These are phyloP conservation scores for Mythimna loreyi DNA, from an alignment of 2,888 invertebrate species.

Conservation along the genomic window DNA sequence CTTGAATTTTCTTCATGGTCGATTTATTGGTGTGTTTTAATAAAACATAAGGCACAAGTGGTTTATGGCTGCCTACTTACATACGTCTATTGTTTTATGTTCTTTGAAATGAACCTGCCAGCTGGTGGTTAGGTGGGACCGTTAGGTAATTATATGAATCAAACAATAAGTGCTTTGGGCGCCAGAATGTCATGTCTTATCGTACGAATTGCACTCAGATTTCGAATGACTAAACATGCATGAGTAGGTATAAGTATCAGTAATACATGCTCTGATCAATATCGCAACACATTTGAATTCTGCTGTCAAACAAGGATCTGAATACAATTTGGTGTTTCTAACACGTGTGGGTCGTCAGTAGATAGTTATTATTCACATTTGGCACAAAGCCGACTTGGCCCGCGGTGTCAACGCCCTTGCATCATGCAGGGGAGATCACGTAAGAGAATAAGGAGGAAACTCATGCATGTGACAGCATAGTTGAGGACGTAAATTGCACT, in stretches of 20 bases:
- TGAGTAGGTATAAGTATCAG: constrained; percentile 12
- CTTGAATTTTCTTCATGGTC: constrained; percentile 65
- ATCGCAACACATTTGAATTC: constrained; percentile 76
- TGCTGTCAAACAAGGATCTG: constrained; percentile 79
- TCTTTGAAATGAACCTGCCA: constrained; percentile 37
- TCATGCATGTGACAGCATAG: constrained; percentile 5
- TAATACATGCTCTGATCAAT: constrained; percentile 56
- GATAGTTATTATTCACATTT: constrained; percentile 86
- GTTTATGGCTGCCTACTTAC: constrained; percentile 49
- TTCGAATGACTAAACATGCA: constrained; percentile 18
- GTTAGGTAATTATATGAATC: constrained; percentile 39
- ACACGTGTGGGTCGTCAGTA: constrained; percentile 76
- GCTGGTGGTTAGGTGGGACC: constrained; percentile 31
- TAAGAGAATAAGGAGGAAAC: constrained; percentile 53
- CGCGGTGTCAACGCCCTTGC: constrained; percentile 77
- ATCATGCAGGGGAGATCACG: constrained; percentile 68
- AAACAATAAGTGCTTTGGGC: constrained; percentile 38
- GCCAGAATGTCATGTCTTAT: constrained; percentile 15
- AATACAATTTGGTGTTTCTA: constrained; percentile 73
- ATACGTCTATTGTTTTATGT: constrained; percentile 45
- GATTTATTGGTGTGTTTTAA: constrained; percentile 63
- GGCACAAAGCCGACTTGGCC: constrained; percentile 78
- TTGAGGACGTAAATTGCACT: neutral
- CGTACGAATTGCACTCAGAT: constrained; percentile 15
- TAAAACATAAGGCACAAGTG: constrained; percentile 65